A percentile compares a stretch with the other conserved stretches of the same genome.
These are phyloP conservation scores for Myotis lucifugus DNA, from an alignment of 2,113 vertebrate species.

Conservation along the genomic window DNA sequence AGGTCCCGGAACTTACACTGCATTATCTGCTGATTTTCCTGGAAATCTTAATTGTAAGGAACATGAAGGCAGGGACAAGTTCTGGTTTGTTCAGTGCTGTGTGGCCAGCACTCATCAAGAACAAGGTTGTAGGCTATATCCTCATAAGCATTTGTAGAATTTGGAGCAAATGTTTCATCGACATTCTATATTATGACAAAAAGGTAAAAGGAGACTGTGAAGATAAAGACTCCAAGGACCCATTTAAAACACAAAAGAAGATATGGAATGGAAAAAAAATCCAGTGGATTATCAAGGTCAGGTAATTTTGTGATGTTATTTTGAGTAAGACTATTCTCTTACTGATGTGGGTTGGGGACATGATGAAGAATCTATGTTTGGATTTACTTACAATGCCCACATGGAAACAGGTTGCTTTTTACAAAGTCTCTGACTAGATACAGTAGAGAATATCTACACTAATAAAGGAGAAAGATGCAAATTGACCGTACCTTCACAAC, in stretches of 20 bases:
- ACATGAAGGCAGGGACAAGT: not conserved
- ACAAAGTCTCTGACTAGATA: not conserved
- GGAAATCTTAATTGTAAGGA: not conserved
- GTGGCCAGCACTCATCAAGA: not conserved
- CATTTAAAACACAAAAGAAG: not conserved
- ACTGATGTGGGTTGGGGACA: not conserved
- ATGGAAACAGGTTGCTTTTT: not conserved
- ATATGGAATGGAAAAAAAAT: not conserved
- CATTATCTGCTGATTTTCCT: not conserved
- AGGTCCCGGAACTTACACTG: not conserved
- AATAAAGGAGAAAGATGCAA: too few relatives aligned
- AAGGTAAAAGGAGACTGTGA: not conserved
- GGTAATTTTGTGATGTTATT: not conserved
- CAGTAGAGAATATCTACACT: not conserved
- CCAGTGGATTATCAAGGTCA: not conserved
- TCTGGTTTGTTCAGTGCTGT: not conserved
- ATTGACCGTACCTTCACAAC: fast-evolving
- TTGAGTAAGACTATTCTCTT: not conserved
- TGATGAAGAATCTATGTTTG: not conserved
- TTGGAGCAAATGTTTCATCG: not conserved
- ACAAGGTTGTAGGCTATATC: not conserved
- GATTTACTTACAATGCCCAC: not conserved
- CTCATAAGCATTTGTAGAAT: not conserved
- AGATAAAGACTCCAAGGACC: not conserved
- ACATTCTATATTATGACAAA: not conserved